A percentile compares a stretch with the other conserved stretches of the same genome.
phyloP scores from a whole-genome alignment of 1,140 invertebrate genomes.

The Megalonaias nervosa region DNA sequence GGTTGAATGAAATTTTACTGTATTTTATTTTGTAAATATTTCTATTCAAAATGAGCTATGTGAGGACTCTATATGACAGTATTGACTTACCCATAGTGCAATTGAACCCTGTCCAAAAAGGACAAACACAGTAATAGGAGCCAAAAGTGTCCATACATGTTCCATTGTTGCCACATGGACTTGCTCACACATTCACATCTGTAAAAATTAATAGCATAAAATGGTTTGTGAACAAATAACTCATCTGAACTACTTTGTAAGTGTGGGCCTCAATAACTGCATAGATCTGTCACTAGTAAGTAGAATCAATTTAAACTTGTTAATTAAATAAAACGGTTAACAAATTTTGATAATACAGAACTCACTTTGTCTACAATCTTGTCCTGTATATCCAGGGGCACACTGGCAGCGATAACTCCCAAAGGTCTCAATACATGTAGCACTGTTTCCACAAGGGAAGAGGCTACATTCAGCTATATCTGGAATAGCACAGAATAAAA shows the following conservation, averaged over 20 bases:
- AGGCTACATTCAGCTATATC: conserved; percentile 70
- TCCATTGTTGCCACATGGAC: conserved; percentile 26
- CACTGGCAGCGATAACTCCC: conserved; percentile 60
- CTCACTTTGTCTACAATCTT: conserved; percentile 55
- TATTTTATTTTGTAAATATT: too few species aligned
- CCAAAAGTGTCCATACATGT: conserved; percentile 27
- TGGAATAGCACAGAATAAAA: not conserved
- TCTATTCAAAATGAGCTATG: too few species aligned
- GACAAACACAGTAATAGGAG: conserved; percentile 27
- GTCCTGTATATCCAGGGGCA: conserved; percentile 60
- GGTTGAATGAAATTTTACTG: too few species aligned
- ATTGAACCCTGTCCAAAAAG: conserved; percentile 20
- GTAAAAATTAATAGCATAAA: conserved; percentile 41
- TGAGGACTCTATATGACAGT: too few species aligned
- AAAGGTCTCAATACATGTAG: conserved; percentile 49
- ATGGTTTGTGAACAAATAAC: not conserved
- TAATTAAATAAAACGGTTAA: not conserved
- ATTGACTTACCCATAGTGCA: conserved; percentile 20
- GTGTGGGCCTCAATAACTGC: not conserved
- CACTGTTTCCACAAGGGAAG: conserved; percentile 55
- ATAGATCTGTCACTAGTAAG: not conserved
- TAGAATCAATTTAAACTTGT: not conserved
- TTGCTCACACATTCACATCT: conserved; percentile 41
- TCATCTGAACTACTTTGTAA: not conserved
- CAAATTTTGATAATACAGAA: not conserved